Evolutionary conservation across 1,140 invertebrate species (phyloP).

Genomic region (Drosophila sp.): DNA sequence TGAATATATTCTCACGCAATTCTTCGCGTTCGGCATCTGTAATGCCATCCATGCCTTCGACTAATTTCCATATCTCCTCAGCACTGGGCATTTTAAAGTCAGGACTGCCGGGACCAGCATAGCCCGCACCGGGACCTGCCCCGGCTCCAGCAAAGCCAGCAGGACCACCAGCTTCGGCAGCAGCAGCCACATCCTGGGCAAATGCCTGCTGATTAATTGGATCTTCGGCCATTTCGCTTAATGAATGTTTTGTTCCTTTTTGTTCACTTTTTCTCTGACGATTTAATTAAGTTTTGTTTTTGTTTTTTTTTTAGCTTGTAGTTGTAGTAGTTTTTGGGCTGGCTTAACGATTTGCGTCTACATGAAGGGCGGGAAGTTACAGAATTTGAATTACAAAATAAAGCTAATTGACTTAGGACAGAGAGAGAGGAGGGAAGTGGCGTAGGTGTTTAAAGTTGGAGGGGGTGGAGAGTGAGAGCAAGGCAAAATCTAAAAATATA

Average conservation of each 20-base stretch:
- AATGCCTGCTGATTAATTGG: constrained; percentile 75
- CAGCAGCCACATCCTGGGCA: constrained; percentile 73
- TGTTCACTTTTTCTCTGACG: not conserved
- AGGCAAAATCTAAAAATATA: constrained; percentile 2
- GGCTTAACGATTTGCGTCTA: constrained; percentile 36
- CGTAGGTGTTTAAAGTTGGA: not conserved
- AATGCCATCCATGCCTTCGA: constrained; percentile 84
- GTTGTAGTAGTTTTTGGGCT: constrained; percentile 16
- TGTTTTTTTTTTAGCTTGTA: not conserved
- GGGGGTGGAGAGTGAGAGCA: not conserved
- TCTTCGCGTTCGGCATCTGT: constrained; percentile 84
- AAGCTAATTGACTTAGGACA: not conserved
- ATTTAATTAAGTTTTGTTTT: constrained; percentile 10
- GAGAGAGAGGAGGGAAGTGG: not conserved
- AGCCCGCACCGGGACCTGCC: no score
- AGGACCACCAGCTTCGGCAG: constrained; percentile 62
- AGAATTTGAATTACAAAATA: constrained; percentile 1
- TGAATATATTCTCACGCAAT: constrained; percentile 83
- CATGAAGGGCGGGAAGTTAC: not conserved
- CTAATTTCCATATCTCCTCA: constrained; percentile 85
- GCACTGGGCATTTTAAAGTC: constrained; percentile 83
- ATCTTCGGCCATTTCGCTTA: constrained; percentile 73
- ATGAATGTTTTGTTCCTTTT: constrained; percentile 12
- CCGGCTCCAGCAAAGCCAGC: constrained; percentile 49
- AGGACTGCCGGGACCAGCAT: constrained; percentile 42